Conservation (phyloP, 2,888 invertebrate genomes). For the Cheilosia grossa region DNA sequence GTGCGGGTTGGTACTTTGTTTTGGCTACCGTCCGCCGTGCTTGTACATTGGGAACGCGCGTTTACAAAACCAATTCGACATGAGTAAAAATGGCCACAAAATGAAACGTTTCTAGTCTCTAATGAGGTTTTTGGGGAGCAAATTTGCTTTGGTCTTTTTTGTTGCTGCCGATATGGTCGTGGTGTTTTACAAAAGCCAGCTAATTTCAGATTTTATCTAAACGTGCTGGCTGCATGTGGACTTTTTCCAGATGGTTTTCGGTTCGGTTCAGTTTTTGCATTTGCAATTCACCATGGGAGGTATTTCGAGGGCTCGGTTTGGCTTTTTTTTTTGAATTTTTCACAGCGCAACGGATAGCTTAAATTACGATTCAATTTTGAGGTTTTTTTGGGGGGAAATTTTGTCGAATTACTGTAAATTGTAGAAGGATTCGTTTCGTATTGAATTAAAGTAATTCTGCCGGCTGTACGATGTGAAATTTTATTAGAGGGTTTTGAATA, state of each 20-base stretch:
- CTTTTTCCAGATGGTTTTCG: slow-evolving; percentile 45
- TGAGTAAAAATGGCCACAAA: slow-evolving; percentile 63
- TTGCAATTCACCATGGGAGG: slow-evolving; percentile 10
- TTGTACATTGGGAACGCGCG: slow-evolving; percentile 19
- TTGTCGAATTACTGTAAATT: slow-evolving; percentile 51
- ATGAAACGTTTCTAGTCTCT: slow-evolving; percentile 66
- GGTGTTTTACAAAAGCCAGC: slow-evolving; percentile 58
- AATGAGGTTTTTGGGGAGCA: slow-evolving; percentile 64
- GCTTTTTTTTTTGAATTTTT: neutral
- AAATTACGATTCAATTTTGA: slow-evolving; percentile 64
- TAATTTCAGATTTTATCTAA: slow-evolving; percentile 73
- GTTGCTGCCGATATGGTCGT: slow-evolving; percentile 10
- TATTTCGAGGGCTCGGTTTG: neutral
- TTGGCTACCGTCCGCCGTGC: slow-evolving; percentile 1
- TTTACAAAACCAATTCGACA: slow-evolving; percentile 65
- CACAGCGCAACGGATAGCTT: slow-evolving; percentile 8
- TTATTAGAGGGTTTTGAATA: slow-evolving; percentile 20
- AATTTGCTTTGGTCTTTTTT: slow-evolving; percentile 39
- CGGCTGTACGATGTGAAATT: slow-evolving; percentile 4
- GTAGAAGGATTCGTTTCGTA: slow-evolving; percentile 48
- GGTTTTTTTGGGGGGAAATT: slow-evolving; percentile 22
- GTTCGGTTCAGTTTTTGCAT: slow-evolving; percentile 18
- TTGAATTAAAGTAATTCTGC: slow-evolving; percentile 57
- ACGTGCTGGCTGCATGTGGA: slow-evolving; percentile 38
- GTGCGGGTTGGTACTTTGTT: slow-evolving; percentile 24